Conservation (phyloP, 2,797 vertebrate genomes). For the Psittacula derbiana region DNA sequence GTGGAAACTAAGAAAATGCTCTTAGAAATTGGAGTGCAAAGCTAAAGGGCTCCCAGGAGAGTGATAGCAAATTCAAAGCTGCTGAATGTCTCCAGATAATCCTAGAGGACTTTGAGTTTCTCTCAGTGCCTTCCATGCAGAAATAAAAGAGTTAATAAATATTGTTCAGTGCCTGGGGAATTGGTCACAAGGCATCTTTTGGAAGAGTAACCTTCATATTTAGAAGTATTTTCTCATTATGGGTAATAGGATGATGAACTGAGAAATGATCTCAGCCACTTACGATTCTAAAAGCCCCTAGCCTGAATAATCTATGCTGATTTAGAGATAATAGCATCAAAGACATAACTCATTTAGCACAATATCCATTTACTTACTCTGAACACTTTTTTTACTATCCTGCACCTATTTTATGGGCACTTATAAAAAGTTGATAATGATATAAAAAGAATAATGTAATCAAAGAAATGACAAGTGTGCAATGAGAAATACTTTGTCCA, state of each 20-base stretch:
- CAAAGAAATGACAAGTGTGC: background rate
- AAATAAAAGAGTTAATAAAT: conserved; percentile 67
- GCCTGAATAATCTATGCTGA: conserved; percentile 74
- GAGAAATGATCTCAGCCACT: conserved; percentile 76
- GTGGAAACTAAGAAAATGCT: background rate
- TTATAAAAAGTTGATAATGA: conserved; percentile 66
- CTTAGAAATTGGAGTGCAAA: background rate
- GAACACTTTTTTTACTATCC: conserved; percentile 67
- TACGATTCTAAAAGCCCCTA: conserved; percentile 72
- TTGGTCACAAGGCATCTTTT: conserved; percentile 68
- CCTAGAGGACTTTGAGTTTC: background rate
- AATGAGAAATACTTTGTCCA: background rate
- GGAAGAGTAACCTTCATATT: conserved; percentile 73
- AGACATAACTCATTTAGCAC: conserved; percentile 78
- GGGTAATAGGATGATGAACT: conserved; percentile 78
- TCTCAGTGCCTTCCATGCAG: background rate
- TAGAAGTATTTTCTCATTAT: conserved; percentile 79
- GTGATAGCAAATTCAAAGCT: background rate
- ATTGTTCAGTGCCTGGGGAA: conserved; percentile 42
- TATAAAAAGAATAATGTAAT: conserved; percentile 19
- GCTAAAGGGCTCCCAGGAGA: background rate
- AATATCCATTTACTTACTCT: conserved; percentile 74
- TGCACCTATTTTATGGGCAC: conserved; percentile 40
- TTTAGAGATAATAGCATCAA: conserved; percentile 75
- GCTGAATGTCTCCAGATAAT: background rate